Evolutionary conservation across 2,888 invertebrate species (phyloP).

Genomic region (Scaptomyza polygonia): DNA sequence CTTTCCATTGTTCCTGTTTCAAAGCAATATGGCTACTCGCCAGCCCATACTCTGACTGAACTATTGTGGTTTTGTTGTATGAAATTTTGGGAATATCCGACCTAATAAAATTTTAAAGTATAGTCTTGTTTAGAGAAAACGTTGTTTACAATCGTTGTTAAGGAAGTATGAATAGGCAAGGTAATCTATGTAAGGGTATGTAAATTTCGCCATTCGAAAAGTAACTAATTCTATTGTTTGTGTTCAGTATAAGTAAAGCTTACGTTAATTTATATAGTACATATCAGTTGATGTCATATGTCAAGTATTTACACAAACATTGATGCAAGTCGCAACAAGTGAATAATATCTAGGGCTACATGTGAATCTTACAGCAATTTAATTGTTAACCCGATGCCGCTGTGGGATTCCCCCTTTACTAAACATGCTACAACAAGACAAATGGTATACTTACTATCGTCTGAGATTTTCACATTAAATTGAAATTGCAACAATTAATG

Average conservation of each 20-base stretch:
- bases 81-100: background rate
- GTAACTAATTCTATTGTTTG: background rate
- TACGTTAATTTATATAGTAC: background rate
- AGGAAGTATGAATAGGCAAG: background rate
- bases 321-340: background rate
- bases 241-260: conserved; percentile 4
- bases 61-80: background rate
- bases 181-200: background rate
- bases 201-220: background rate
- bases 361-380: conserved; percentile 1
- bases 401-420: background rate
- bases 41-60: background rate
- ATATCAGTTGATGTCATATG: background rate
- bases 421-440: background rate
- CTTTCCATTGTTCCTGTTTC: conserved; percentile 45
- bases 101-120: background rate
- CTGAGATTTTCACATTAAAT: conserved; percentile 13
- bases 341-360: background rate
- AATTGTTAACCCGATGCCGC: conserved; percentile 6
- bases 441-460: conserved; percentile 9
- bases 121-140: background rate
- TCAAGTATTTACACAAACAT: background rate
- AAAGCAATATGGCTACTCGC: conserved; percentile 22
- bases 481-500: conserved; percentile 14
- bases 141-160: background rate